A percentile compares a stretch with the other conserved stretches of the same genome.
These are phyloP conservation scores for Brenthis daphne DNA, from an alignment of 2,888 invertebrate species.

Conservation along the genomic window DNA sequence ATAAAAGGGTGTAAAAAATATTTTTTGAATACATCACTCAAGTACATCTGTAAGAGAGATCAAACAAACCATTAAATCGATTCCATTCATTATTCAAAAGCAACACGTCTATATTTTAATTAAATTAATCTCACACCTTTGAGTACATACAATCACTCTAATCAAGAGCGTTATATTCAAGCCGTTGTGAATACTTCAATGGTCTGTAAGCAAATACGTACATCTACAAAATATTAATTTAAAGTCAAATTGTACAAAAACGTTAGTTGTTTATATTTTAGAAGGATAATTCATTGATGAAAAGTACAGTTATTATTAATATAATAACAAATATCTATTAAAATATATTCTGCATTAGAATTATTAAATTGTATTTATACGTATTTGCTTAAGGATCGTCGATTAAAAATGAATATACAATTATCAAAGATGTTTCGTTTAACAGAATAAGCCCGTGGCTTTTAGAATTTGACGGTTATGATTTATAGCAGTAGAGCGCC, in stretches of 20 bases:
- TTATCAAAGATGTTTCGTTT: slow-evolving; percentile 30
- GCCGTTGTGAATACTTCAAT: slow-evolving; percentile 28
- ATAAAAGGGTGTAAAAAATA: too few species aligned
- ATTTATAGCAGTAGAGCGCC: slow-evolving; percentile 43
- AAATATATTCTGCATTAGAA: too few species aligned
- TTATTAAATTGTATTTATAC: not conserved
- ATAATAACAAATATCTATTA: too few species aligned
- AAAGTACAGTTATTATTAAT: too few species aligned
- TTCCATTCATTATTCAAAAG: slow-evolving; percentile 44
- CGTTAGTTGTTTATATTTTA: too few species aligned
- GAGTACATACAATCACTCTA: slow-evolving; percentile 51
- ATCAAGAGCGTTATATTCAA: slow-evolving; percentile 47
- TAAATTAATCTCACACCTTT: slow-evolving; percentile 45
- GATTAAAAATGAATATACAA: slow-evolving; percentile 31
- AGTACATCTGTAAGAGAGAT: slow-evolving; percentile 32
- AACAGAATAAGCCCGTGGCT: slow-evolving; percentile 43
- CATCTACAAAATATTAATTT: not conserved
- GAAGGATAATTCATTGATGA: too few species aligned
- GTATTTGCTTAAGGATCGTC: not conserved
- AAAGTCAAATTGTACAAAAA: too few species aligned
- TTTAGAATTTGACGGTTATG: slow-evolving; percentile 40
- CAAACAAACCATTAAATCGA: slow-evolving; percentile 40
- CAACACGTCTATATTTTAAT: slow-evolving; percentile 45
- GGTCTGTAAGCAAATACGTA: slow-evolving; percentile 3
- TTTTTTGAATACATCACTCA: slow-evolving; percentile 27